These are phyloP conservation scores for Cantharis lateralis DNA, from an alignment of 2,888 invertebrate genomes.

Conservation along the genomic window DNA sequence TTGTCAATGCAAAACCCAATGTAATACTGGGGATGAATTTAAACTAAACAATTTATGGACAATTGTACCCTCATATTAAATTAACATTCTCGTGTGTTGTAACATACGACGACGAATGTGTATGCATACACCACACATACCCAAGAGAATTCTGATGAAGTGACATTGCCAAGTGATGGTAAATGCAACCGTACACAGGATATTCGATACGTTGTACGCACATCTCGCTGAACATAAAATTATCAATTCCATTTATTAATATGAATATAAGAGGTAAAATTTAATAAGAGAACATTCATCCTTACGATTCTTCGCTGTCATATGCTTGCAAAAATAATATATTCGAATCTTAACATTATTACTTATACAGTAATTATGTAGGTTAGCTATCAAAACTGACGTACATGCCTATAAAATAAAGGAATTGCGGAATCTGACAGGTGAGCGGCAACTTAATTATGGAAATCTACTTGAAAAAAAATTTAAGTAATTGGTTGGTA, in stretches of 20 bases:
- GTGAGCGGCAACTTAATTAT: not conserved
- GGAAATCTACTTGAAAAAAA: not conserved
- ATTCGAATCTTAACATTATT: not conserved
- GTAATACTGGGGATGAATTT: not conserved
- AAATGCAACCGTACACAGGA: not conserved
- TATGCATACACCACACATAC: not conserved
- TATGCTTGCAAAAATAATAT: not conserved
- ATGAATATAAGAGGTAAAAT: not conserved
- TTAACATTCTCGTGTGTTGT: slow-evolving; percentile 10
- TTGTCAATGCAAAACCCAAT: not conserved
- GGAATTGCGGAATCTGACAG: not conserved
- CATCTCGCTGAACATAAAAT: not conserved
- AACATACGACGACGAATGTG: slow-evolving; percentile 2
- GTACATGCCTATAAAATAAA: not conserved
- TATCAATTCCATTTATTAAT: not conserved
- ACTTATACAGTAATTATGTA: not conserved
- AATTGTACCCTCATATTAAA: slow-evolving; percentile 12
- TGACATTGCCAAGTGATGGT: slow-evolving; percentile 13
- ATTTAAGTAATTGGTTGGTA: not conserved
- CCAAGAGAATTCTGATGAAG: slow-evolving; percentile 9
- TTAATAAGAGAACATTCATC: not conserved
- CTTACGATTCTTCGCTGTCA: not conserved
- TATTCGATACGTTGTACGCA: not conserved
- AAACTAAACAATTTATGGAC: not conserved
- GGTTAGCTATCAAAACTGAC: not conserved